A percentile compares a stretch with the other conserved stretches of the same genome.
Conservation (phyloP, 2,888 invertebrate species). For the Lacanobia wlatinum region DNA sequence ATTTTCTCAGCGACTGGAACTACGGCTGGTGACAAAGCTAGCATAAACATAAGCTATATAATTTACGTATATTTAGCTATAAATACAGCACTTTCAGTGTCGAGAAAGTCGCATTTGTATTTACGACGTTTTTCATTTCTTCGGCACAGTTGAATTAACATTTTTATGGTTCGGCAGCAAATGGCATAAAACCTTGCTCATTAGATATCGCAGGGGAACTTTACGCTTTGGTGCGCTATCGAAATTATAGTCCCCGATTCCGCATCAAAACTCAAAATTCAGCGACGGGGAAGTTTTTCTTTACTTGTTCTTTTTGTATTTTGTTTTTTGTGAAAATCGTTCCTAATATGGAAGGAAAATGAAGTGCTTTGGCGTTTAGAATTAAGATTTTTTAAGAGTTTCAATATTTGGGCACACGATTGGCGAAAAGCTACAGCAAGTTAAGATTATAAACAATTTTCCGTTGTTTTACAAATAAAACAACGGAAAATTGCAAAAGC, state of each 20-base stretch:
- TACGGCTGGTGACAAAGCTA: background rate
- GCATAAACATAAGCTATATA: slow-evolving; percentile 18
- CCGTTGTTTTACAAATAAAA: too few species aligned
- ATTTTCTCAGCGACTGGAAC: background rate
- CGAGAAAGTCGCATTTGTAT: slow-evolving; percentile 70
- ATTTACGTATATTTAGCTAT: slow-evolving; percentile 32
- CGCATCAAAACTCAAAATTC: slow-evolving; percentile 66
- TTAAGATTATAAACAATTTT: too few species aligned
- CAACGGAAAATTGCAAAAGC: background rate
- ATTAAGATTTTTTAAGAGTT: slow-evolving; percentile 12
- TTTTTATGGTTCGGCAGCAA: slow-evolving; percentile 82
- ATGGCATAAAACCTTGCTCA: slow-evolving; percentile 77
- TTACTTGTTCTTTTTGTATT: slow-evolving; percentile 28
- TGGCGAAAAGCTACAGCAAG: too few species aligned
- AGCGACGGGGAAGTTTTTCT: slow-evolving; percentile 39
- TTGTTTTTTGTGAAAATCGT: slow-evolving; percentile 37
- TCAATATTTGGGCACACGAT: too few species aligned
- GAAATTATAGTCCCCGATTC: slow-evolving; percentile 72
- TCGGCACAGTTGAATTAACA: slow-evolving; percentile 80
- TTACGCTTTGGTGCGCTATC: slow-evolving; percentile 71
- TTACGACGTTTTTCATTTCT: slow-evolving; percentile 77
- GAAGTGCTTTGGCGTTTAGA: slow-evolving; percentile 7
- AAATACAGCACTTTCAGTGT: slow-evolving; percentile 47
- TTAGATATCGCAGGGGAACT: slow-evolving; percentile 74
- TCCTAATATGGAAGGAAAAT: slow-evolving; percentile 21